Percentiles rank a stretch among this genome's conserved stretches.
These are phyloP conservation scores for Eremobia ochroleuca DNA, from an alignment of 2,888 invertebrate species.

Conservation along the genomic window DNA sequence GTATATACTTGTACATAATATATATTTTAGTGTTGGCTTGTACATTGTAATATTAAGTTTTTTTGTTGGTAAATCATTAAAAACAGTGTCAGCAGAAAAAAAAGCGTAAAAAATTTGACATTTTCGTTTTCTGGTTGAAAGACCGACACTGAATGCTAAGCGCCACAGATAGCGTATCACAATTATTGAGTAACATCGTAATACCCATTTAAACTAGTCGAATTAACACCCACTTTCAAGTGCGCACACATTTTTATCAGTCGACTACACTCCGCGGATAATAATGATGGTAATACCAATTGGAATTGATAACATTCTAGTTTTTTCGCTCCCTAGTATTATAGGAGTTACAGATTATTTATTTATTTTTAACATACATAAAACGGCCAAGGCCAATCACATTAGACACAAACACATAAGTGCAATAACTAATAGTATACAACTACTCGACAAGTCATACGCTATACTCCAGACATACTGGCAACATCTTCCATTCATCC, in stretches of 20 bases:
- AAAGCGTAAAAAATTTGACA: background rate
- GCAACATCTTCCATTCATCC: too few species aligned
- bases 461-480: too few species aligned
- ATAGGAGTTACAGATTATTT: background rate
- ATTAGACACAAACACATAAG: too few species aligned
- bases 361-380: too few species aligned
- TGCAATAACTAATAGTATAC: too few species aligned
- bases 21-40: too few species aligned
- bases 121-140: slow-evolving; percentile 28
- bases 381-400: too few species aligned
- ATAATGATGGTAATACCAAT: slow-evolving; percentile 10
- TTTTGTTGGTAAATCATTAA: too few species aligned
- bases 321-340: background rate
- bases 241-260: slow-evolving; percentile 60
- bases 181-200: slow-evolving; percentile 56
- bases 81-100: too few species aligned
- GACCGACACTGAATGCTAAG: slow-evolving; percentile 40
- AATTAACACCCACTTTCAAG: slow-evolving; percentile 57
- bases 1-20: too few species aligned
- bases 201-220: slow-evolving; percentile 45
- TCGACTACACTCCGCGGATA: slow-evolving; percentile 43
- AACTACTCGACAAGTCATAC: too few species aligned
- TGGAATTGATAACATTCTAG: slow-evolving; percentile 24
- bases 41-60: too few species aligned
- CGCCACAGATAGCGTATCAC: slow-evolving; percentile 58